Base-by-base conservation (phyloP, 2,113 vertebrate genomes). In the Hippocampus abdominalis region DNA sequence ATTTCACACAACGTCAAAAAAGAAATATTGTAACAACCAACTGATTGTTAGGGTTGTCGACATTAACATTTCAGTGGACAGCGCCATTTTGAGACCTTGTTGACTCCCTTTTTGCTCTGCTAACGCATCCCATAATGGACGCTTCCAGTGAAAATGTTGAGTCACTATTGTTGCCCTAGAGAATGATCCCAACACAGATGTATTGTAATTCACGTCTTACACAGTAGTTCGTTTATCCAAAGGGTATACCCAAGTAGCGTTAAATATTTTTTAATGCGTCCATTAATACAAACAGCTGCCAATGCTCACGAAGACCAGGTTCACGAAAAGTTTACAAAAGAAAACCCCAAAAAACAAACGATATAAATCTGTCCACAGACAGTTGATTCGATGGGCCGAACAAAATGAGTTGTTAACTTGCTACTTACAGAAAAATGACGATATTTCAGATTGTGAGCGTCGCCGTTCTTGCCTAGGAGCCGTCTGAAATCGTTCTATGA, bases 41-140 rank as follows among this genome's bases (percentile, higher is more conserved):
- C 0, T 9, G 51, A 11, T 23, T 23, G 5, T 18, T 18, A 7
- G 18, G 5, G 2, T 44, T 10, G 42, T 36, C 32, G 7, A 4
- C 5, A 44, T 5, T 59, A 72, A 73, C 67, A 77, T 78, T 73
- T 7, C 15, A 49, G 65, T 0, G 11, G 13, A 16, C 63, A 68
- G 81, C 87, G 87, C 86, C 89, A 90, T 90, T 90, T 90, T 90
- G 86, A 85, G 72, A 66, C 75, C 67, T 48, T 36, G 21, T 68
- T 79, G 69, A 79, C 65, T 86, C 70, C 32, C 71, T 73, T 76
- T 86, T 89, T 86, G 87, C 88, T 89, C 66, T 32, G 36, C 29
- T 29, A 53, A 15, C 8, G 36, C 39, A 40, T 32, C 18, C 25
- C 27, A 25, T 83, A 87, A 87, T 86, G 84, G 86, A 77, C 64